Conservation (phyloP, 2,888 invertebrate genomes). For the Chrysolina oricalcia region DNA sequence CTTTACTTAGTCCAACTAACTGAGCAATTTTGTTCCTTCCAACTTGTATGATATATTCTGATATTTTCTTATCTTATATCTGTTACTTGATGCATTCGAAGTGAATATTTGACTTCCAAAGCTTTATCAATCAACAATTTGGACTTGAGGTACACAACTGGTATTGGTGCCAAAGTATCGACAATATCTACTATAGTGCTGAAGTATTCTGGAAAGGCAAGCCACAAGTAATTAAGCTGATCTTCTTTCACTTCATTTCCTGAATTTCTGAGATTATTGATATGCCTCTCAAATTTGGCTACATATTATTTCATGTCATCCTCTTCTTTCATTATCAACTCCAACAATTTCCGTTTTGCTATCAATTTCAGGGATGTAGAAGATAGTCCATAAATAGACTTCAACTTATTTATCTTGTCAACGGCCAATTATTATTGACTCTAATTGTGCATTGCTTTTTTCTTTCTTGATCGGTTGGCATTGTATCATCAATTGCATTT, state of each 20-base stretch:
- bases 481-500: too few species aligned
- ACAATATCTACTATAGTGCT: slow-evolving; percentile 25
- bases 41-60: background rate
- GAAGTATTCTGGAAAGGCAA: slow-evolving; percentile 22
- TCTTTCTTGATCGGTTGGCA: too few species aligned
- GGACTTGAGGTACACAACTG: slow-evolving; percentile 5
- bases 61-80: too few species aligned
- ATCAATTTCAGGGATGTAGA: too few species aligned
- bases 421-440: too few species aligned
- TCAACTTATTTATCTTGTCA: too few species aligned
- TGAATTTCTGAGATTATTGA: too few species aligned
- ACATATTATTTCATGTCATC: too few species aligned
- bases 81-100: background rate
- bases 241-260: slow-evolving; percentile 14
- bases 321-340: slow-evolving; percentile 15
- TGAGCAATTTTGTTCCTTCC: background rate
- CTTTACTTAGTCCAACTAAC: background rate
- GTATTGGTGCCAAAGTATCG: slow-evolving; percentile 18
- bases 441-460: slow-evolving; percentile 12
- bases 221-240: slow-evolving; percentile 25
- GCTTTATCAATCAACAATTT: background rate
- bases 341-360: slow-evolving; percentile 19
- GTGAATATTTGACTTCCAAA: background rate
- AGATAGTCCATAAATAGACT: too few species aligned
- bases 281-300: too few species aligned